A percentile compares a stretch with the other conserved stretches of the same genome.
Conservation (phyloP, 1,140 invertebrate genomes). For the Ips nitidus region DNA sequence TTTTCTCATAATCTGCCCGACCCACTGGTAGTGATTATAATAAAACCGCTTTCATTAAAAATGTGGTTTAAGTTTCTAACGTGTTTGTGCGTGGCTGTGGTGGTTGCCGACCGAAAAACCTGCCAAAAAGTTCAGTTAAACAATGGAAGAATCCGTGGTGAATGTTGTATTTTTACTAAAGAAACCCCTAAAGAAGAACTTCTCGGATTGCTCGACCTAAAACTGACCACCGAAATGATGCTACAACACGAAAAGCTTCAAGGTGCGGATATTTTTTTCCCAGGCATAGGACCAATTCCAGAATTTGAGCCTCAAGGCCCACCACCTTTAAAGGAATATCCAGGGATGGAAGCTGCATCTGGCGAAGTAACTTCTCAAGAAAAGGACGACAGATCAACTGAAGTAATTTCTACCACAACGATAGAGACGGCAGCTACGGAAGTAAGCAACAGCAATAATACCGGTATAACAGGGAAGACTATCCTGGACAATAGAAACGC, state of each 20-base stretch:
- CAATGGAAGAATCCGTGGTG: conserved; percentile 8
- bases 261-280: background rate
- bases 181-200: background rate
- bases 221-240: background rate
- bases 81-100: background rate
- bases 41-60: background rate
- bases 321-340: background rate
- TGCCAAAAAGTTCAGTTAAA: conserved; percentile 1
- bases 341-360: background rate
- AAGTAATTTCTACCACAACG: background rate
- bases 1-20: background rate
- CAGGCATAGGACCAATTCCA: background rate
- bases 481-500: conserved; percentile 18
- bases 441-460: background rate
- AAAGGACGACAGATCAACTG: background rate
- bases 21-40: background rate
- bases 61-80: background rate
- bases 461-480: conserved; percentile 1
- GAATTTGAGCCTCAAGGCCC: background rate
- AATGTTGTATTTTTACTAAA: conserved; percentile 8
- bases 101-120: background rate
- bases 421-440: background rate
- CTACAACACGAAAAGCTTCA: background rate
- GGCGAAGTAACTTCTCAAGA: background rate
- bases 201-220: background rate